Conservation (phyloP, 2,888 invertebrate genomes). For the Eueremaeus valkanovi region DNA sequence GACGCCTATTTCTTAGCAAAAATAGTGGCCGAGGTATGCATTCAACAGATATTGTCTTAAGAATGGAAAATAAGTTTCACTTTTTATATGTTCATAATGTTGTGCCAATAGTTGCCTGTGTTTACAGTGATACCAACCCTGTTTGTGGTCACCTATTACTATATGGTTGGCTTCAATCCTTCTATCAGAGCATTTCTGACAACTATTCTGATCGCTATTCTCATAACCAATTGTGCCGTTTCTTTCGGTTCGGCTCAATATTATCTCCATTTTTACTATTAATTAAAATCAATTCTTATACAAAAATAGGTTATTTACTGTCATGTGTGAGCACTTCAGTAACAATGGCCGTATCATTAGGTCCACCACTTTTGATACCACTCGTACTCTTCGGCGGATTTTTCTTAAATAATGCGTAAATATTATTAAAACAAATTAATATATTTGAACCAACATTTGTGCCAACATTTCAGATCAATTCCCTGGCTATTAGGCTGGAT, state of each 20-base stretch:
- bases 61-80: too few relatives aligned
- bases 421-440: constrained; percentile 8
- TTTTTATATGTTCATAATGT: background rate
- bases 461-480: constrained; percentile 34
- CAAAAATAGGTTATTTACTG: constrained; percentile 72
- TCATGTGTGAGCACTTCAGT: constrained; percentile 78
- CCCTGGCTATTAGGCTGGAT: constrained; percentile 31
- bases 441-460: background rate
- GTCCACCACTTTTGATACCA: constrained; percentile 87
- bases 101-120: background rate
- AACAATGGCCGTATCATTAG: constrained; percentile 82
- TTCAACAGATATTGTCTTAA: background rate
- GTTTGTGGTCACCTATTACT: constrained; percentile 23
- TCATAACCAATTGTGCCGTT: background rate
- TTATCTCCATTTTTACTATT: background rate
- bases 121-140: constrained; percentile 27
- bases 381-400: constrained; percentile 92
- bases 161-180: constrained; percentile 32
- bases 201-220: background rate
- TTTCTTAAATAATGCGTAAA: constrained; percentile 79
- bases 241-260: background rate
- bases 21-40: constrained; percentile 68
- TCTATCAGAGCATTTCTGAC: too few relatives aligned
- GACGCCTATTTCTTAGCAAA: constrained; percentile 88
- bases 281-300: background rate